phyloP scores from a whole-genome alignment of 2,888 invertebrate genomes.

The Chaetogeoica ovagalla region DNA sequence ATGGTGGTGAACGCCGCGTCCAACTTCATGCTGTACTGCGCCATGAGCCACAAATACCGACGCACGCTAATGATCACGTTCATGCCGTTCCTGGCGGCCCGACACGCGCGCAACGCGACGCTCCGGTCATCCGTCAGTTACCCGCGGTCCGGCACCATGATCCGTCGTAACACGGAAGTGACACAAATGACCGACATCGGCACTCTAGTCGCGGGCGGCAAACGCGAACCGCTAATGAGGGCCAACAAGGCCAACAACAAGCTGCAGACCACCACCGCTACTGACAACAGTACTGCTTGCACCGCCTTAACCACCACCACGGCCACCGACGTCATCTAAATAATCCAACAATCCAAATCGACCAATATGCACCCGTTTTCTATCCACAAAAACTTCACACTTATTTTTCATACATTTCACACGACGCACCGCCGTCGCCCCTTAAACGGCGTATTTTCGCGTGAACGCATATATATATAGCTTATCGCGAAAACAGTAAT shows the following conservation, averaged over 20 bases:
- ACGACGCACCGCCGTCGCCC: too few relatives aligned
- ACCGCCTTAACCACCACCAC: background rate
- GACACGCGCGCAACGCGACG: slow-evolving; percentile 41
- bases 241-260: slow-evolving; percentile 2
- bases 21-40: slow-evolving; percentile 78
- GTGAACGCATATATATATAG: too few relatives aligned
- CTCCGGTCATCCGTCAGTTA: slow-evolving; percentile 47
- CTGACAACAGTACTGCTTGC: background rate
- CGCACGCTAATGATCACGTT: slow-evolving; percentile 61
- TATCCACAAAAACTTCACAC: too few relatives aligned
- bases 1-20: slow-evolving; percentile 73
- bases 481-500: too few relatives aligned
- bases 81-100: slow-evolving; percentile 56
- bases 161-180: slow-evolving; percentile 41
- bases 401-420: too few relatives aligned
- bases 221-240: slow-evolving; percentile 30
- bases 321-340: too few relatives aligned
- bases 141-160: slow-evolving; percentile 43
- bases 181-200: slow-evolving; percentile 43
- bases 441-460: too few relatives aligned
- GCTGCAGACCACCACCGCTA: background rate
- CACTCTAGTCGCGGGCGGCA: background rate
- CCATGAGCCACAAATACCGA: slow-evolving; percentile 74
- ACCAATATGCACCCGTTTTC: too few relatives aligned
- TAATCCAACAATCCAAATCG: too few relatives aligned